Conservation (phyloP, 2,888 invertebrate genomes). For the Schizotus pectinicornis region DNA sequence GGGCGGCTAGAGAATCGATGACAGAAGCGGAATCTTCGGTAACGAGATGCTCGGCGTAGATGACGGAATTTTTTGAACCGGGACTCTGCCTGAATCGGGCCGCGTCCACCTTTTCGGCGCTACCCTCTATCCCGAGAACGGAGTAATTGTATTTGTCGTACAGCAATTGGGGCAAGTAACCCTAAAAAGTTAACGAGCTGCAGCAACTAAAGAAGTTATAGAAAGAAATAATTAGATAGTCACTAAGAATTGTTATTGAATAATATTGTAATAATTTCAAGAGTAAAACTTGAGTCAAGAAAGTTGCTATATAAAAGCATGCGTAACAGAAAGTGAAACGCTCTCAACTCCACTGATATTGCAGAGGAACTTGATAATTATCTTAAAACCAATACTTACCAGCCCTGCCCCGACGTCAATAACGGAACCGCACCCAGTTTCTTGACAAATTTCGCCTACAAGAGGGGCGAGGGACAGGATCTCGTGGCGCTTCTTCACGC, state of each 20-base stretch:
- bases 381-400: slow-evolving; percentile 58
- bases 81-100: slow-evolving; percentile 66
- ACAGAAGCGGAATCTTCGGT: slow-evolving; percentile 60
- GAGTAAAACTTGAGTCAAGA: too few relatives aligned
- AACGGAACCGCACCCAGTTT: slow-evolving; percentile 61
- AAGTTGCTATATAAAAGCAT: not conserved
- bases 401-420: slow-evolving; percentile 79
- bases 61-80: slow-evolving; percentile 62
- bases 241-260: not conserved
- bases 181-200: slow-evolving; percentile 60
- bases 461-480: slow-evolving; percentile 67
- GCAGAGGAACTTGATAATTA: not conserved
- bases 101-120: slow-evolving; percentile 61
- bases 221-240: not conserved
- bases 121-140: slow-evolving; percentile 74
- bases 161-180: slow-evolving; percentile 75
- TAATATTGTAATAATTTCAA: too few relatives aligned
- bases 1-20: slow-evolving; percentile 41
- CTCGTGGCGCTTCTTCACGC: slow-evolving; percentile 74
- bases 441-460: slow-evolving; percentile 61
- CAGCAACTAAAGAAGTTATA: not conserved
- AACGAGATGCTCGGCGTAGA: slow-evolving; percentile 66
- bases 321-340: too few relatives aligned
- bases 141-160: slow-evolving; percentile 64
- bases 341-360: too few relatives aligned